Evolutionary conservation across 2,797 vertebrate species (phyloP), one percentile per base, ranked within the genome.

Genomic region (Taenioides sp.): DNA sequence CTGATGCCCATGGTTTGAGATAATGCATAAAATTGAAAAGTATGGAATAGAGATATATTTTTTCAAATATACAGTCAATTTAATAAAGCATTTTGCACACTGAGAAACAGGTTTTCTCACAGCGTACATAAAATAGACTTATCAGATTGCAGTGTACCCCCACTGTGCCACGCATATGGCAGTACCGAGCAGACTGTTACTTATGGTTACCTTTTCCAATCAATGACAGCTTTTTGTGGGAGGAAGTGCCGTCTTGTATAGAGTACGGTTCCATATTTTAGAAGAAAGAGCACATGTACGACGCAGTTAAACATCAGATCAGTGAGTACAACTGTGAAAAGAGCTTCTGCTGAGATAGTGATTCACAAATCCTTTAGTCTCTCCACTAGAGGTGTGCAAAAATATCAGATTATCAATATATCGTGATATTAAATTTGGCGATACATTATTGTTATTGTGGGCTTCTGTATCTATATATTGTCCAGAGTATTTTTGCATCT

Each of bases 141-240:
- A 54, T 54, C 50, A 54, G 52, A 54, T 54, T 3, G 7, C 7
- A 22, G 52, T 54, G 52, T 9, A 20, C 18, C 18, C 49, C 49
- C 18, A 18, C 49, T 52, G 49, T 6, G 34, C 49, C 18, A 18
- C 18, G 5, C 49, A 52, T n/a, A 54, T 54, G 52, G 40, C 69
- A 78, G 79, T 80, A 74, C 72, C 43, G 14, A 47, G 16, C 43
- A 47, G 12, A n/a, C 50, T 54, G 11, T 9, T 57, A 11, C 9
- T 12, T 57, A 23, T 14, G 22, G 22, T 57, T 22, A 12, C 54
- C n/a, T 57, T 23, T 57, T 54, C 18, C 22, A 23, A 23, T 57
- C 54, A 57, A 23, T 23, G 50, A 7, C 2, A 58, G 22, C 3
- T 4, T 25, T 58, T 22, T 58, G n/a, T 58, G 55, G 23, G 14